phyloP scores from a whole-genome alignment of 2,797 vertebrate species.

The Manis javanica region DNA sequence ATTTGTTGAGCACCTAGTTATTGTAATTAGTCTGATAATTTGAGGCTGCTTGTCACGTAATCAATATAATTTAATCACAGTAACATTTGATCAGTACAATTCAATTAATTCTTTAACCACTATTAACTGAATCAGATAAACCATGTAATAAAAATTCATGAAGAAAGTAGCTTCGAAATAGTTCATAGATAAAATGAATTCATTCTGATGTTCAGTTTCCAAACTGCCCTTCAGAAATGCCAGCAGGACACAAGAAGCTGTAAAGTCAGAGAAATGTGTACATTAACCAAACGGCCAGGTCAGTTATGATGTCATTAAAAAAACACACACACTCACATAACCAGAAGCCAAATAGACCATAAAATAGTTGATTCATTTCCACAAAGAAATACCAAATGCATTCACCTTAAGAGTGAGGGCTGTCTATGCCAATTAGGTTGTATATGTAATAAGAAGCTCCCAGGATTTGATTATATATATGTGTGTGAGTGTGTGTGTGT shows the following conservation, averaged over 20 bases:
- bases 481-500: too few species aligned
- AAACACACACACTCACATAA: conserved; percentile 57
- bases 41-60: neutral
- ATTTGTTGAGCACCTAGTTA: neutral
- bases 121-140: conserved; percentile 15
- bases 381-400: neutral
- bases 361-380: conserved; percentile 51
- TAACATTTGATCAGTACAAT: neutral
- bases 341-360: conserved; percentile 32
- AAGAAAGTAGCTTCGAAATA: conserved; percentile 68
- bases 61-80: neutral
- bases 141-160: conserved; percentile 38
- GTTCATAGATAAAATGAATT: conserved; percentile 63
- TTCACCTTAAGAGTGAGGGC: neutral
- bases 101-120: neutral
- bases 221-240: conserved; percentile 59
- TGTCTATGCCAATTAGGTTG: neutral
- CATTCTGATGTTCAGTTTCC: conserved; percentile 63
- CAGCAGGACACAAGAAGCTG: conserved; percentile 19
- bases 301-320: conserved; percentile 70
- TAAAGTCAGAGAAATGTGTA: conserved; percentile 70
- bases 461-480: neutral
- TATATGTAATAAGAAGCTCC: neutral
- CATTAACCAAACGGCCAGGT: neutral
- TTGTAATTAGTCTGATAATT: conserved; percentile 9